Base-by-base conservation (phyloP, 1,140 invertebrate species). In the Drosophila guanche region DNA sequence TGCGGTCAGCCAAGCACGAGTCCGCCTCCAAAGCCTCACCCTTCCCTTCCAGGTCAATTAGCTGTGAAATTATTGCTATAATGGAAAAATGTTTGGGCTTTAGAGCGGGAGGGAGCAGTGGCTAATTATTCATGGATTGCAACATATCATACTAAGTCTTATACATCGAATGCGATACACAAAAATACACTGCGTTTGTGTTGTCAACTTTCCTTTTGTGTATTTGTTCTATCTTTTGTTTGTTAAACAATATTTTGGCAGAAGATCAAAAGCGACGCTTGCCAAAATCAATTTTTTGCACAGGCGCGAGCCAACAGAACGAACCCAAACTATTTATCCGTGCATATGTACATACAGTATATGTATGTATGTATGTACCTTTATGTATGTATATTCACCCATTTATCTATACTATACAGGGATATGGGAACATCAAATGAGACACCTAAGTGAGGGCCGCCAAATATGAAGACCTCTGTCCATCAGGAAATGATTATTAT, bases 231-330 rank as follows among this genome's bases (percentile, higher is more conserved):
- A 47, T 29, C 68, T 86, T 79, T 80, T 85, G 81, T 88, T 86
- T 88, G 83, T 70, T 62, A 78, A 86, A 86, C 78, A 86, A 88
- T 86, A 88, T 88, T 88, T 86, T 86, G 83, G 83, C 83, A 86
- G 43, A 33, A 75, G 74, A 40, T 85, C 81, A 86, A 86, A 83
- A 78, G 78, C 76, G 62, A 67, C 73, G 74, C 78, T 81, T 86
- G 83, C 81, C 81, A 86, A 88, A 83, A 88, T 42, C 83, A 83
- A 86, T 86, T 88, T 72, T 68, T 51, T 85, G 66, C 66, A 37
- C 16, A 79, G 68, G 69, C 76, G 76, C 77, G 61, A 72, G 76
- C 71, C 66, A 76, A 84, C 50, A 70, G 47, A 14, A 50, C 33
- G 42, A 54, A 48, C 54, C 12, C 50, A 52, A 62, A 62, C 47